Conservation (phyloP, 2,888 invertebrate species). For the Osmoderma eremita region DNA sequence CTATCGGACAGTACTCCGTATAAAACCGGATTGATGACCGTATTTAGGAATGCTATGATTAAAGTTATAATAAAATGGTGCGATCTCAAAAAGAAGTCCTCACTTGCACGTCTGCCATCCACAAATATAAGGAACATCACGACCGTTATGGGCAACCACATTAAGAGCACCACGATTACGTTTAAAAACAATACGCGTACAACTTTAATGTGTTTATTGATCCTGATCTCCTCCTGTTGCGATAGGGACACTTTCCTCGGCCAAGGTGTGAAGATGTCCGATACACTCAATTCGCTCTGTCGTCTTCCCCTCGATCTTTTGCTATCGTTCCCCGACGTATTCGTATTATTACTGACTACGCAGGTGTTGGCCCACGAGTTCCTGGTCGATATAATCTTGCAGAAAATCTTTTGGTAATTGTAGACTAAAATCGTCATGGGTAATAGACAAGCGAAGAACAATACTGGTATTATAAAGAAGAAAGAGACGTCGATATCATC, state of each 20-base stretch:
- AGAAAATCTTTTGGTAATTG: conserved; percentile 68
- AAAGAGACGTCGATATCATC: conserved; percentile 64
- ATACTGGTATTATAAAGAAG: conserved; percentile 66
- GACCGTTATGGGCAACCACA: conserved; percentile 69
- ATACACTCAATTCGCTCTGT: conserved; percentile 66
- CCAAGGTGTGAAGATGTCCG: conserved; percentile 65
- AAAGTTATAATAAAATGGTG: conserved; percentile 67
- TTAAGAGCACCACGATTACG: conserved; percentile 67
- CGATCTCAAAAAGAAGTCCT: conserved; percentile 66
- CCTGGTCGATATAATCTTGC: conserved; percentile 66
- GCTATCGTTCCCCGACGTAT: conserved; percentile 51
- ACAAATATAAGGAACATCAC: conserved; percentile 67
- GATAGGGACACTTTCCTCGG: conserved; percentile 64
- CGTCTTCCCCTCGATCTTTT: conserved; percentile 57
- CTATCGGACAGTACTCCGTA: conserved; percentile 69
- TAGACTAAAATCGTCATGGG: conserved; percentile 68
- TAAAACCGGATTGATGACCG: conserved; percentile 68
- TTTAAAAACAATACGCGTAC: conserved; percentile 67
- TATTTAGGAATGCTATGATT: conserved; percentile 66
- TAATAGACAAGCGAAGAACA: conserved; percentile 65
- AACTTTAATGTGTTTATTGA: conserved; percentile 67
- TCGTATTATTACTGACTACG: conserved; percentile 57
- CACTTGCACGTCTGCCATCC: conserved; percentile 65
- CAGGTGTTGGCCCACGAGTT: conserved; percentile 67
- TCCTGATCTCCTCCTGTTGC: conserved; percentile 65